Conservation (phyloP, 2,113 vertebrate genomes). For the Passer domesticus region DNA sequence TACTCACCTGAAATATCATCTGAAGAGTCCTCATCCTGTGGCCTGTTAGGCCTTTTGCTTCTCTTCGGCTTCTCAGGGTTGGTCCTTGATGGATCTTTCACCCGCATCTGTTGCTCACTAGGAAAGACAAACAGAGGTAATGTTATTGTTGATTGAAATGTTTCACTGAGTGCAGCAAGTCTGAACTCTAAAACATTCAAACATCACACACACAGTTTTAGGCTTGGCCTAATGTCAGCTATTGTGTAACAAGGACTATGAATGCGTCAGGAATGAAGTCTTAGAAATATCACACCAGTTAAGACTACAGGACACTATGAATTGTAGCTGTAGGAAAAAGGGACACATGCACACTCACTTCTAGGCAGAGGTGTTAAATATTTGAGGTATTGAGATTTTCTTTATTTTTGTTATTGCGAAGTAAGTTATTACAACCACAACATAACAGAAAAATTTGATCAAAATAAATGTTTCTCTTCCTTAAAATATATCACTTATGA, state of each 20-base stretch:
- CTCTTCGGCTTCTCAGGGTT: conserved; percentile 88
- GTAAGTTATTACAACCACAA: not conserved
- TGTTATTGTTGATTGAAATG: not conserved
- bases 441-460: not conserved
- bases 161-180: not conserved
- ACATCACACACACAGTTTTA: not conserved
- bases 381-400: not conserved
- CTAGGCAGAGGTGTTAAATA: not conserved
- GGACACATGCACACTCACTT: not conserved
- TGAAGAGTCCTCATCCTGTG: conserved; percentile 93
- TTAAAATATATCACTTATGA: not conserved
- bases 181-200: not conserved
- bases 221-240: not conserved
- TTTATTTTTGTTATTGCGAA: not conserved
- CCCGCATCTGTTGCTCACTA: conserved; percentile 90
- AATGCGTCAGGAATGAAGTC: not conserved
- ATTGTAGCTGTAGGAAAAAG: not conserved
- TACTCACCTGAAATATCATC: conserved; percentile 91
- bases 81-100: conserved; percentile 90
- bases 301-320: not conserved
- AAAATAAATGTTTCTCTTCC: not conserved
- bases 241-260: not conserved
- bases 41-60: conserved; percentile 84
- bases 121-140: not conserved
- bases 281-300: not conserved